Base-by-base conservation (phyloP, 1,140 invertebrate species). In the Lucilia sericata region DNA sequence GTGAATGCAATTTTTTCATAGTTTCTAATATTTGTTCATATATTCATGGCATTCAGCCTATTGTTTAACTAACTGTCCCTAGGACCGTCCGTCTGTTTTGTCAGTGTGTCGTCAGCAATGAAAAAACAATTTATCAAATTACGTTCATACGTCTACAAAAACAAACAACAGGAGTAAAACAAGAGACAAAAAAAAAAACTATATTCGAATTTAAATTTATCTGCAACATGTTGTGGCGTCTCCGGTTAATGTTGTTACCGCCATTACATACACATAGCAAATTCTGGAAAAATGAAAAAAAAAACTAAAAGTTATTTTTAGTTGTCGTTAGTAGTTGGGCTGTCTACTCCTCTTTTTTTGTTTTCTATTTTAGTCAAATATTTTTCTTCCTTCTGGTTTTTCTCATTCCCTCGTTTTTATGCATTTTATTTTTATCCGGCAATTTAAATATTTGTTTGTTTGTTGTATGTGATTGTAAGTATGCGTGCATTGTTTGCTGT, bases 41-140 rank as follows among this genome's bases (percentile, higher is more conserved):
- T 14, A 60, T 60, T 17, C 17, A 60, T 60, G 51, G n/a, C 13
- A 60, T 60, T 42, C 42, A 42, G 42, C 42, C 42, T 42, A 42
- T 42, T 42, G 42, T 42, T 5, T 42, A 5, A 3, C 5, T 42
- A 42, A 42, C 42, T 42, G 42, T 42, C 42, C 42, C 7, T 42
- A 7, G 2, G 42, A 8, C 5, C 17, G 51, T n/a, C 51, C 51
- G 14, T 17, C 65, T 70, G 65, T 25, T 8, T n/a, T 70, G 65
- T 70, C 65, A 30, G 25, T 70, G 65, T 70, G 65, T 70, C 65
- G 65, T 70, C 65, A 70, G n/a, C 65, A 70, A 70, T 70, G 65
- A 70, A 70, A 70, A 70, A 70, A 70, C 65, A 70, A 70, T 70
- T 70, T 70, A 70, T 70, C 65, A 70, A 70, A 70, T 70, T 70